Conservation (phyloP, 2,888 invertebrate species). For the Glaucopsyche alexis region DNA sequence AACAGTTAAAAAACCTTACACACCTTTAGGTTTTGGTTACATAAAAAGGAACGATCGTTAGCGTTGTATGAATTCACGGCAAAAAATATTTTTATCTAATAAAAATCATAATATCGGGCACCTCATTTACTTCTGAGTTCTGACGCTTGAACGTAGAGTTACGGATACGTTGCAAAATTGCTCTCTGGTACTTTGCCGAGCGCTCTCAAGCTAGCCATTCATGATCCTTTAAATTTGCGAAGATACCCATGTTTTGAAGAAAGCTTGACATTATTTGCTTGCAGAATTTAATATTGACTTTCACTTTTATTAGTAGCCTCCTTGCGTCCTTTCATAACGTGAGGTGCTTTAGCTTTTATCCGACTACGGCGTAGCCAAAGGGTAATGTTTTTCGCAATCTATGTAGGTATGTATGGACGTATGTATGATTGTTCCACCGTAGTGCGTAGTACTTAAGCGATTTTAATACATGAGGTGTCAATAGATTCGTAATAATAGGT, state of each 20-base stretch:
- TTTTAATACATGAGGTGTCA: too few species aligned
- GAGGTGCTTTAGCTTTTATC: too few species aligned
- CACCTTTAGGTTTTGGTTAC: not conserved
- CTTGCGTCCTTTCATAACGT: not conserved
- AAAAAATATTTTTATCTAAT: not conserved
- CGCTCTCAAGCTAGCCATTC: slow-evolving; percentile 23
- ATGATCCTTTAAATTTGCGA: slow-evolving; percentile 16
- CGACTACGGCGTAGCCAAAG: too few species aligned
- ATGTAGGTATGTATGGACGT: too few species aligned
- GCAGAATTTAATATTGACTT: not conserved
- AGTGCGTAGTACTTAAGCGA: too few species aligned
- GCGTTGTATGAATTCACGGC: not conserved
- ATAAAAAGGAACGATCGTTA: not conserved
- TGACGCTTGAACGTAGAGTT: slow-evolving; percentile 19
- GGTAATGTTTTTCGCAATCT: too few species aligned
- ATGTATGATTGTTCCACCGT: too few species aligned
- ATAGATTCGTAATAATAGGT: too few species aligned
- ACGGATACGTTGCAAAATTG: slow-evolving; percentile 20
- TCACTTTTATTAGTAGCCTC: not conserved
- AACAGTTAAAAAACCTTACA: too few species aligned
- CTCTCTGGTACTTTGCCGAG: slow-evolving; percentile 24
- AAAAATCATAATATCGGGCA: not conserved
- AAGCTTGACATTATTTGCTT: slow-evolving; percentile 14
- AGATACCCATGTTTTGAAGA: slow-evolving; percentile 15
- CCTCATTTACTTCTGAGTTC: not conserved